These are phyloP conservation scores for Poeciliopsis occidentalis DNA, from an alignment of 2,113 vertebrate genomes.

Conservation along the genomic window DNA sequence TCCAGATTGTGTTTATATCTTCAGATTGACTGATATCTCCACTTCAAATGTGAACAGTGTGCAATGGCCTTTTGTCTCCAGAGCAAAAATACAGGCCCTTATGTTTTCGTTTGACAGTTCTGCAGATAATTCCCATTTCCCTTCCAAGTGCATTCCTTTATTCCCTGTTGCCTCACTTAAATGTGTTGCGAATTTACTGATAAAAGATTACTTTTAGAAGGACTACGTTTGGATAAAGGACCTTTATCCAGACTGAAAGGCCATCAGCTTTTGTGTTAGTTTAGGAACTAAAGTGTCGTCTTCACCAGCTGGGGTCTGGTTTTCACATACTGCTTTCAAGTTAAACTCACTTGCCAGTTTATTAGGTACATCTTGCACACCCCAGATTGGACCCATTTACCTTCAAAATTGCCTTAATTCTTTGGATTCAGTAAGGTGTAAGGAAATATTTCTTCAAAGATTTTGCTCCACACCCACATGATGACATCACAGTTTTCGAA, in stretches of 20 bases:
- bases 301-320: background rate
- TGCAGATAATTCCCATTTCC: constrained; percentile 7
- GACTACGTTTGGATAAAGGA: constrained; percentile 33
- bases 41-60: constrained; percentile 18
- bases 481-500: no score
- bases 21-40: constrained; percentile 15
- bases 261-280: constrained; percentile 37
- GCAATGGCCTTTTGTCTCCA: constrained; percentile 13
- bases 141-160: background rate
- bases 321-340: background rate
- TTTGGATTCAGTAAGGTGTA: background rate
- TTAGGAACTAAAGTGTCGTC: constrained; percentile 12
- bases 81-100: constrained; percentile 30
- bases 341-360: background rate
- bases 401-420: background rate
- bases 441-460: background rate
- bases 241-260: constrained; percentile 45
- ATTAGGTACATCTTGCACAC: background rate
- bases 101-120: constrained; percentile 5
- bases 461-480: background rate
- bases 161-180: constrained; percentile 12
- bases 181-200: constrained; percentile 21
- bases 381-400: background rate
- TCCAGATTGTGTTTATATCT: constrained; percentile 10
- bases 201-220: constrained; percentile 28